phyloP scores from a whole-genome alignment of 2,888 invertebrate species.

The Leucozona laternaria region DNA sequence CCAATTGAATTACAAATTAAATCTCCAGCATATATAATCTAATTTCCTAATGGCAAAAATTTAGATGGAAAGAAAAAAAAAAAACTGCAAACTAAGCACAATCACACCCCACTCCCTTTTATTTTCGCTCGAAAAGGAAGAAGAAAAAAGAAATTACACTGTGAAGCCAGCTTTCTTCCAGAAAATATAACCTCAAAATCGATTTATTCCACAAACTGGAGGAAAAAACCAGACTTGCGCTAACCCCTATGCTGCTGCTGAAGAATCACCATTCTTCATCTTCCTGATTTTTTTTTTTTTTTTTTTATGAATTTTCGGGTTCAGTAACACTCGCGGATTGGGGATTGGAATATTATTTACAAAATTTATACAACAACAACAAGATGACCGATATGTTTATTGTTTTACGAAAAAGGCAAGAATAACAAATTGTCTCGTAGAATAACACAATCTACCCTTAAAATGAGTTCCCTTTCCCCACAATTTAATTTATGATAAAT shows the following conservation, averaged over 20 bases:
- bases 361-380: slow-evolving; percentile 44
- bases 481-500: slow-evolving; percentile 36
- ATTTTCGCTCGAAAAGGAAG: slow-evolving; percentile 29
- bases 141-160: slow-evolving; percentile 46
- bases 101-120: slow-evolving; percentile 54
- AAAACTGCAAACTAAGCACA: slow-evolving; percentile 42
- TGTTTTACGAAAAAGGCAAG: slow-evolving; percentile 51
- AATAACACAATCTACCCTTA: slow-evolving; percentile 65
- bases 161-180: slow-evolving; percentile 59
- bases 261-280: slow-evolving; percentile 45
- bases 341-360: slow-evolving; percentile 42
- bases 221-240: slow-evolving; percentile 70
- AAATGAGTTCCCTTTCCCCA: slow-evolving; percentile 15
- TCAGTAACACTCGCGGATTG: slow-evolving; percentile 55
- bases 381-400: slow-evolving; percentile 55
- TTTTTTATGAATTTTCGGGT: slow-evolving; percentile 29
- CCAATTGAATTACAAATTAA: slow-evolving; percentile 12
- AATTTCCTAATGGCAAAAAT: slow-evolving; percentile 38
- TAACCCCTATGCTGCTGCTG: slow-evolving; percentile 57
- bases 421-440: slow-evolving; percentile 59
- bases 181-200: slow-evolving; percentile 71
- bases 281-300: slow-evolving; percentile 23
- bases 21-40: slow-evolving; percentile 11
- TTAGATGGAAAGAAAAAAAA: not conserved
- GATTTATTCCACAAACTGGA: slow-evolving; percentile 64